Evolutionary conservation across 2,113 vertebrate genomes (phyloP).

Genomic region (Mirounga angustirostris): DNA sequence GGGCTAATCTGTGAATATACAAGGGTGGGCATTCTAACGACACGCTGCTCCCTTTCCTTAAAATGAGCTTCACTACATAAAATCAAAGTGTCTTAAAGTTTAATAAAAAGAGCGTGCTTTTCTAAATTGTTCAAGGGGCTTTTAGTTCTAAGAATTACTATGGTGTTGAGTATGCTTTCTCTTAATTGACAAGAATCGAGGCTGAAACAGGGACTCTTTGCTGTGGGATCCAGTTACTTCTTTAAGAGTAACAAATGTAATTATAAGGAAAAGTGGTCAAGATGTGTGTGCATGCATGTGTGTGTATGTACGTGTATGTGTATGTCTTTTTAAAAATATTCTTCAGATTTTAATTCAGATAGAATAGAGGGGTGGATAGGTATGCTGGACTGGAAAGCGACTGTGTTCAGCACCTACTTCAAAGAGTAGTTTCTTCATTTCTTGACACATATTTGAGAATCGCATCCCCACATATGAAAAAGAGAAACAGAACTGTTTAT

Average conservation of each 20-base stretch:
- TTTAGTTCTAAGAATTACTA: neutral
- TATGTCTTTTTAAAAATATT: neutral
- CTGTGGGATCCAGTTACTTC: neutral
- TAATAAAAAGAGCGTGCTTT: neutral
- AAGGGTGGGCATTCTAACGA: neutral
- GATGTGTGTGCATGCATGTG: neutral
- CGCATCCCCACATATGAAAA: neutral
- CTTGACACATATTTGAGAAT: neutral
- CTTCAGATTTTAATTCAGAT: conserved; percentile 23
- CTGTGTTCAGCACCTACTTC: neutral
- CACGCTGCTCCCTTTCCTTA: neutral
- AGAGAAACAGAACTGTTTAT: neutral
- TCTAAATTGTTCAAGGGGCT: neutral
- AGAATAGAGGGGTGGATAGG: neutral
- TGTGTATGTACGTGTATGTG: neutral
- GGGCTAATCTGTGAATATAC: neutral
- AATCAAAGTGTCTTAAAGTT: conserved; percentile 20
- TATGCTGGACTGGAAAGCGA: neutral
- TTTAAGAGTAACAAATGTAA: neutral
- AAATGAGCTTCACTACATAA: neutral
- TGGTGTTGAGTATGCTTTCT: neutral
- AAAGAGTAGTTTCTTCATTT: neutral
- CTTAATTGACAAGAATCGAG: neutral
- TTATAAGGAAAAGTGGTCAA: neutral
- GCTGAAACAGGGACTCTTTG: neutral